Evolutionary conservation across 2,797 vertebrate genomes (phyloP), one percentile per base, ranked within the genome.

Genomic region (Hyperoplus immaculatus): DNA sequence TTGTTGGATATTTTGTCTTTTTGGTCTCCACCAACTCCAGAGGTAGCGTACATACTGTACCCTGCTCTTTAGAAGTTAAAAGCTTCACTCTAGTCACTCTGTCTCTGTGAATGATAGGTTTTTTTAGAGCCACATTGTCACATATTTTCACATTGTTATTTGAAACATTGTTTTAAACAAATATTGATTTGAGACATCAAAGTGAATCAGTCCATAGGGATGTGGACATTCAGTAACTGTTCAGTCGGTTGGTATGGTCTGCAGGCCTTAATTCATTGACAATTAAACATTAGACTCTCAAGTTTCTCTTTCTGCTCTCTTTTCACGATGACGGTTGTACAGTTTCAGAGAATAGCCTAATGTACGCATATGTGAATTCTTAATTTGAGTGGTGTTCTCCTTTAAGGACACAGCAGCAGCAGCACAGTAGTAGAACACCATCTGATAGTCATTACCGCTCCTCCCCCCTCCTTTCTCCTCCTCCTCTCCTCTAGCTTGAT

Each of bases 381-480:
- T 29, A 65, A 81, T 89, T 53, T n/a, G 68, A 85, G 78, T 53
- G 76, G 61, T 53, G 84, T 87, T 92, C 62, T 78, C 71, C 85
- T 88, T 88, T 83, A 85, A 89, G 84, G 77, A 87, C 63, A 47
- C 70, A 78, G 69, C 76, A 61, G 72, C 69, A 81, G 87, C 86
- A 90, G 89, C 87, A 93, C 92, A 91, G 92, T 94, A 94, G 91
- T 93, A 84, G 87, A 87, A 75, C 85, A 81, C 88, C 94, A 94
- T 94, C 94, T 94, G 93, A 94, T 92, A 93, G 90, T 94, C 92
- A 94, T 94, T 94, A 94, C 89, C 75, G 76, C 86, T 72, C 54
- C 88, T 74, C 62, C 80, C 67, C 81, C 53, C 60, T 61, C 71
- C 76, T 75, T 85, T 83, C 87, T 88, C 89, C 90, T 87, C 88